Evolutionary conservation across 2,797 vertebrate species (phyloP).

Genomic region (Rhabdomys pumilio): DNA sequence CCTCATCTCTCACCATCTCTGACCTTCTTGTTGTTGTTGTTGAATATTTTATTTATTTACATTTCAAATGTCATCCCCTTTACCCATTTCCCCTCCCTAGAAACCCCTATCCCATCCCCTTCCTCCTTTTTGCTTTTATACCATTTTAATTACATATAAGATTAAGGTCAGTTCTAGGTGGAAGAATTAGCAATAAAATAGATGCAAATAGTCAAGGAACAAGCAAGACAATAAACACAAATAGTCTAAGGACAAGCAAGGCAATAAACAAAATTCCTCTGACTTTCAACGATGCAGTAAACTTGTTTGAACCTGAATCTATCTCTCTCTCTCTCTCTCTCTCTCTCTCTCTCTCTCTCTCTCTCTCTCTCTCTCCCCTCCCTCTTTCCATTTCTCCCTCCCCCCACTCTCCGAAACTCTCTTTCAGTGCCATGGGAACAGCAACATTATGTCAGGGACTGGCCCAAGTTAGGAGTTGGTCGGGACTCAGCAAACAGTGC

Average conservation of each 20-base stretch:
- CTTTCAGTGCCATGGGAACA: not conserved
- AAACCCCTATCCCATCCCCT: no score
- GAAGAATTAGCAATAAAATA: no score
- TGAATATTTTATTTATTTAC: no score
- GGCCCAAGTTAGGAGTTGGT: not conserved
- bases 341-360: not conserved
- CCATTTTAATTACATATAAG: no score
- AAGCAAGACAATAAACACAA: no score
- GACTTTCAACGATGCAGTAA: slow-evolving; percentile 26
- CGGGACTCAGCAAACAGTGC: not conserved
- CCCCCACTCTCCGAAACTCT: not conserved
- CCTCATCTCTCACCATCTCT: not conserved
- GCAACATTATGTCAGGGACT: not conserved
- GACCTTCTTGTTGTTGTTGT: not conserved
- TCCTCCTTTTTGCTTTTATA: no score
- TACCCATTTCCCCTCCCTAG: no score
- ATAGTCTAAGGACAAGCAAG: no score
- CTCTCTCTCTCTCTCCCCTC: not conserved
- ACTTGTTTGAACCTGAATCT: slow-evolving; percentile 35
- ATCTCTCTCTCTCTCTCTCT: not conserved
- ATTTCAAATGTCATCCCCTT: no score
- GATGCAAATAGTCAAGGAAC: no score
- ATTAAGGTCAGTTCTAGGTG: no score
- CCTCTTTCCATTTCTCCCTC: no score
- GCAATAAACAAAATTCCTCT: not conserved